phyloP scores from a whole-genome alignment of 2,888 invertebrate genomes.

The Peribatodes rhomboidaria region DNA sequence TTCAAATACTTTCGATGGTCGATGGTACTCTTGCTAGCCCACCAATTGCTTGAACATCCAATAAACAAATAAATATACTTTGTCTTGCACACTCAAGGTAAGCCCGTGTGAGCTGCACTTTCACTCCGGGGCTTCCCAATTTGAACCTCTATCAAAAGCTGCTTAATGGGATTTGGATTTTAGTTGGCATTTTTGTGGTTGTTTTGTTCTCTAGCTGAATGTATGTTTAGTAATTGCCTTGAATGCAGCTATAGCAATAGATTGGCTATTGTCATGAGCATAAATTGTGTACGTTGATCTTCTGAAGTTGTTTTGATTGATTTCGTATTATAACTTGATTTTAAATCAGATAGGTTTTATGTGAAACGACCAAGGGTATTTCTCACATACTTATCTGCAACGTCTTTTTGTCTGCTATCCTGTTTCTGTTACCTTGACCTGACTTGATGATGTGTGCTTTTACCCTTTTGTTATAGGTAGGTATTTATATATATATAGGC shows the following conservation, averaged over 20 bases:
- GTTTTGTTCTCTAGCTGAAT: neutral
- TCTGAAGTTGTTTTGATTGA: too few relatives aligned
- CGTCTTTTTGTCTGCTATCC: too few relatives aligned
- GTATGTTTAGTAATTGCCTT: neutral
- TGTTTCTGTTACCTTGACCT: neutral
- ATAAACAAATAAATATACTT: conserved; percentile 34
- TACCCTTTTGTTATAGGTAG: neutral
- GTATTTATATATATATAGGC: too few relatives aligned
- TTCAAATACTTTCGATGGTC: conserved; percentile 22
- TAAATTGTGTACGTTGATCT: too few relatives aligned
- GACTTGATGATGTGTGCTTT: neutral
- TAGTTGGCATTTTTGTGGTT: neutral
- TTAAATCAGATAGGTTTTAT: too few relatives aligned
- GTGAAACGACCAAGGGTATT: too few relatives aligned
- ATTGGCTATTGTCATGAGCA: too few relatives aligned
- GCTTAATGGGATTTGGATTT: conserved; percentile 59
- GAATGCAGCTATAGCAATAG: too few relatives aligned
- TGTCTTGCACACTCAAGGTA: conserved; percentile 29
- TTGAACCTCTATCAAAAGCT: conserved; percentile 43
- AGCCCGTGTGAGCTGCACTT: conserved; percentile 42
- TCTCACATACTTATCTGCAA: too few relatives aligned
- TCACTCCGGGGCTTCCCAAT: conserved; percentile 58
- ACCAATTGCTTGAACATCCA: conserved; percentile 24
- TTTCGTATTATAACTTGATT: too few relatives aligned
- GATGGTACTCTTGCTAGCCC: conserved; percentile 8